Conservation (phyloP, 2,797 vertebrate species). For the Phrynocephalus vlangalii region DNA sequence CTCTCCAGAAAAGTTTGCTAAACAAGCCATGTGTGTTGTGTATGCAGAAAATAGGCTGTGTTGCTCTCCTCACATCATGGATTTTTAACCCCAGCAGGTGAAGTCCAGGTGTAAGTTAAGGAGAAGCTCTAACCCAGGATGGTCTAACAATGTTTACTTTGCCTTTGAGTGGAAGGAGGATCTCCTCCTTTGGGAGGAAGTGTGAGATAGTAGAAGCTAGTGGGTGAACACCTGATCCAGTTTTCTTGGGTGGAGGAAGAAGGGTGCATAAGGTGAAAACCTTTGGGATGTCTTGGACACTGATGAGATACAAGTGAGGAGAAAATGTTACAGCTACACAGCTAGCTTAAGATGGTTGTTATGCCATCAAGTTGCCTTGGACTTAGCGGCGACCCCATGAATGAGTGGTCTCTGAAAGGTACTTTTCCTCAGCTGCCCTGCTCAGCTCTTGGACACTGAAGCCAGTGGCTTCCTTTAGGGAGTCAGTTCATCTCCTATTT, state of each 20-base stretch:
- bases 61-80: background rate
- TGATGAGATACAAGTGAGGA: background rate
- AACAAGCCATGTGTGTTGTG: background rate
- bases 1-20: slow-evolving; percentile 50
- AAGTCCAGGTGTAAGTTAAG: background rate
- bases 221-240: background rate
- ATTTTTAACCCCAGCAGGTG: slow-evolving; percentile 1
- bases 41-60: background rate
- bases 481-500: too few species aligned
- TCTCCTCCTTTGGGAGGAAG: background rate
- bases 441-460: too few species aligned
- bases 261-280: background rate
- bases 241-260: background rate
- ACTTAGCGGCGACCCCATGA: background rate
- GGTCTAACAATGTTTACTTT: background rate
- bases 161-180: background rate
- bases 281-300: background rate
- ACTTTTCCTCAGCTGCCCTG: too few species aligned
- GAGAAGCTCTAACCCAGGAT: background rate
- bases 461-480: too few species aligned
- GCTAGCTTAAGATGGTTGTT: background rate
- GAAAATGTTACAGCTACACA: background rate
- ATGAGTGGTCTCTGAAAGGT: background rate
- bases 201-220: too few species aligned
- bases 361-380: too few species aligned